Base-by-base conservation (phyloP, 2,797 vertebrate genomes). In the Onychomys torridus region DNA sequence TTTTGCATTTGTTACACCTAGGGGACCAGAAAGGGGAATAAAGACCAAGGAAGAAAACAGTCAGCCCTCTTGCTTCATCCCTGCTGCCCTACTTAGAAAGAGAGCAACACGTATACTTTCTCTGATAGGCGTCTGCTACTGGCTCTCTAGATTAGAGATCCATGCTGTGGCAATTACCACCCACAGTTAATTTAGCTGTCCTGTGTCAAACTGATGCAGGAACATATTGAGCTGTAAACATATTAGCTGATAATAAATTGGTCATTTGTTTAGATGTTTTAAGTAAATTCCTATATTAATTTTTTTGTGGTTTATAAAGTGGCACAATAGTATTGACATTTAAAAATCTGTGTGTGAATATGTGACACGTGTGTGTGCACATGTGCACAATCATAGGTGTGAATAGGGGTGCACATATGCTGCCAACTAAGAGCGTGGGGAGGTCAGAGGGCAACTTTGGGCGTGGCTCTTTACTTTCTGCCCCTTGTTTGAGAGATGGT, bases 61-160 rank as follows among this genome's bases (percentile, higher is more conserved):
- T 52, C 37, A 85, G 34, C 43, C 34, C 65, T 84, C 86, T 55
- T 90, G 77, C 52, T 3, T 4, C 7, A 43, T 69, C 32, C 19
- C 34, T 81, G 93, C 73, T 91, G 96, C 81, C 95, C 96, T 97
- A 77, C 71, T 95, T 96, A 90, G 79, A 37, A 97, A 77, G 61
- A 3, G 5, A 71, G 34, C 61, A 61, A n/a, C 67, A 77, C 85
- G 40, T 16, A 40, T 0, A 6, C n/a, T 52, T 91, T 49, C 37
- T 93, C 40, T 40, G 43, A n/a, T 10, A 78, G 79, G 37, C 34
- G 27, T 52, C 59, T 65, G 57, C 49, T 57, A 34, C 32, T 34
- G 23, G 37, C 49, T 89, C 40, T 71, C 73, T 65, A 63, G 40
- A 75, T 49, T 17, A 89, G n/a, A 52, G 14, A 1, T 17, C n/a